Evolutionary conservation across 53 echinoderm and acorn worm genomes (phyloP), one percentile per base, ranked within the genome.

Genomic region (Paelopatides confundens): DNA sequence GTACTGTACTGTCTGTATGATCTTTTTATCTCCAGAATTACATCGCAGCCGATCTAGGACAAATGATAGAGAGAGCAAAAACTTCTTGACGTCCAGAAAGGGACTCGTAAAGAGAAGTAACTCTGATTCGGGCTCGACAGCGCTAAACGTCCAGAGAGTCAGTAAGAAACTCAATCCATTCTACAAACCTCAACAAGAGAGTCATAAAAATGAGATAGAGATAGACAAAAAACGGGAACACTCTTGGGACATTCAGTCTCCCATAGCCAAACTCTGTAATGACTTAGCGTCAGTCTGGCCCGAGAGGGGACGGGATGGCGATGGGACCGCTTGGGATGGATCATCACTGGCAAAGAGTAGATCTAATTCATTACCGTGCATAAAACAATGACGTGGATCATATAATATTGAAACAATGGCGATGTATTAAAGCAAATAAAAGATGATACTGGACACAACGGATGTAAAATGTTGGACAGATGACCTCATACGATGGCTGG

Each of bases 81-180:
- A 18, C n/a, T 23, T 18, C 24, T 10, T 10, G 9, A 4, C 53
- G 53, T 58, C 58, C 58, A 58, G 24, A 23, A 58, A 26, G 58
- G 21, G 24, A 23, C 18, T 6, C 6, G 58, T 58, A 23, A 58
- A 17, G 35, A 91, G 96, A 33, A 90, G 92, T 87, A 93, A 96
- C 93, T 96, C 96, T 0, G 96, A 96, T 76, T 77, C 85, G 6
- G 91, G 95, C 0, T 85, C 90, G 0, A 69, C 93, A 27, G 87
- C 92, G 13, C 54, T 65, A 50, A 81, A 81, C n/a, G 34, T 81
- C 46, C 49, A 54, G 54, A 51, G 49, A 23, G 81, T 81, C 30
- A 81, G 81, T 31, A 30, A 54, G 35, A 81, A 81, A 34, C 52
- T 81, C n/a, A 81, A 81, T 52, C 81, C 81, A 7, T 81, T 81